Conservation (phyloP, 2,113 vertebrate genomes). For the Pipra filicauda region DNA sequence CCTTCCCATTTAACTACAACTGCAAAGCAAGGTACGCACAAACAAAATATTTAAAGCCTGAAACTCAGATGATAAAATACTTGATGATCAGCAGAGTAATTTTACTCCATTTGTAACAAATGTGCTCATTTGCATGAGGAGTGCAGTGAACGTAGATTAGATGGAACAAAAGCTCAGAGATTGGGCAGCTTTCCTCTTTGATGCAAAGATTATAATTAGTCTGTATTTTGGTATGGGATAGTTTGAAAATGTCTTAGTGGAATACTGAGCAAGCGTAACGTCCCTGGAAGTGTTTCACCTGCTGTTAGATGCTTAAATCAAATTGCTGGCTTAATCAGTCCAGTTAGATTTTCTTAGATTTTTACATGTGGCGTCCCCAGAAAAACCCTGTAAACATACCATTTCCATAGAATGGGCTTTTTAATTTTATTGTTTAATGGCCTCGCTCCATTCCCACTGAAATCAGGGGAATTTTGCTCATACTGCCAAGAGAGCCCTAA, state of each 20-base stretch:
- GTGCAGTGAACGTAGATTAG: slow-evolving; percentile 33
- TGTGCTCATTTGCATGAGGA: slow-evolving; percentile 50
- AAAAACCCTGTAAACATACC: neutral
- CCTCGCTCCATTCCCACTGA: neutral
- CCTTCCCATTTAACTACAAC: neutral
- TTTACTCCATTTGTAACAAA: slow-evolving; percentile 38
- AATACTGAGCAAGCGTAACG: neutral
- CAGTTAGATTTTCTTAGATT: neutral
- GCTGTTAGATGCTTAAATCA: neutral
- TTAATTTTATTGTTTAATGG: neutral
- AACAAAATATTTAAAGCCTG: slow-evolving; percentile 33
- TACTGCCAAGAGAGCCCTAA: neutral
- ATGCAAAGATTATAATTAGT: slow-evolving; percentile 46
- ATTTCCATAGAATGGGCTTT: neutral
- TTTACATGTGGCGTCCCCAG: rapidly evolving
- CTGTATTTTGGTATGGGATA: neutral
- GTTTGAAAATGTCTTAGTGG: slow-evolving; percentile 12
- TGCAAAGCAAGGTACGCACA: neutral
- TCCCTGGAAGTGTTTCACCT: neutral
- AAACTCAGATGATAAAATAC: neutral
- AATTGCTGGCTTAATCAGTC: neutral
- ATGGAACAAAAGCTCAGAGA: slow-evolving; percentile 42
- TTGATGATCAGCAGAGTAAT: slow-evolving; percentile 32
- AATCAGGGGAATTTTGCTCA: neutral
- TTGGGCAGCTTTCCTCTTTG: slow-evolving; percentile 29